Percentiles rank a stretch among this genome's conserved stretches.
Evolutionary conservation across 1,140 invertebrate genomes (phyloP).

Genomic region (Drosophila mojavensis): DNA sequence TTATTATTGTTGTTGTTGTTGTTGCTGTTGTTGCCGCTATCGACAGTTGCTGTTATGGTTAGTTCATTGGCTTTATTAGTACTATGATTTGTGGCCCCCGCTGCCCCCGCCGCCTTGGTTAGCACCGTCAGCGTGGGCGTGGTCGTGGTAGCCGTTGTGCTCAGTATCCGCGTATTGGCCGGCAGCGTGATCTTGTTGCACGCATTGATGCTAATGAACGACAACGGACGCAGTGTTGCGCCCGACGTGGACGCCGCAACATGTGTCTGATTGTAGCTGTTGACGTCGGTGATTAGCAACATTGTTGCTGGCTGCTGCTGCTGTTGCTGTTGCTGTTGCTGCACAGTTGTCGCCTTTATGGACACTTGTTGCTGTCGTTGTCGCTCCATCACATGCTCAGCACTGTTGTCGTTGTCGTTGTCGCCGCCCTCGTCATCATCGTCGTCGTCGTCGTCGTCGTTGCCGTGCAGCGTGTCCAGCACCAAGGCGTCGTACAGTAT

Average conservation of each 20-base stretch:
- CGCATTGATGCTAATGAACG: conserved; percentile 78
- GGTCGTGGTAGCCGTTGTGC: conserved; percentile 48
- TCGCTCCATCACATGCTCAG: conserved; percentile 6
- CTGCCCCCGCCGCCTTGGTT: conserved; percentile 44
- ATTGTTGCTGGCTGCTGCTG: conserved; percentile 68
- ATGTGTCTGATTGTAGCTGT: conserved; percentile 75
- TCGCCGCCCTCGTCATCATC: conserved; percentile 40
- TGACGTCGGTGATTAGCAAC: conserved; percentile 74
- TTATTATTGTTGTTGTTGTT: conserved; percentile 41
- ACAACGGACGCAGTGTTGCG: conserved; percentile 64
- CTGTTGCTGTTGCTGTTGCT: conserved; percentile 54
- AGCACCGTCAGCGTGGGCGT: conserved; percentile 67
- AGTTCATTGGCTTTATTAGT: conserved; percentile 72
- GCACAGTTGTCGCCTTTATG: conserved; percentile 16
- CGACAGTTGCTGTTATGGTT: conserved; percentile 58
- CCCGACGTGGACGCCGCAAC: conserved; percentile 38
- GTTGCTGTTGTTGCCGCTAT: conserved; percentile 18
- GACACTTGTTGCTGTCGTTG: conserved; percentile 14
- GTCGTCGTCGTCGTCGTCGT: conserved; percentile 37
- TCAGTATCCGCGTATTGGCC: conserved; percentile 76
- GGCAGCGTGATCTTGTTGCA: conserved; percentile 78
- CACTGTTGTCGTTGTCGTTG: conserved; percentile 9
- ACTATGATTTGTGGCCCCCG: conserved; percentile 58
- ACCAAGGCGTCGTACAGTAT: conserved; percentile 76
- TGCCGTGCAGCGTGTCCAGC: conserved; percentile 71